These are phyloP conservation scores for Halesus radiatus DNA, from an alignment of 1,140 invertebrate genomes.

Conservation along the genomic window DNA sequence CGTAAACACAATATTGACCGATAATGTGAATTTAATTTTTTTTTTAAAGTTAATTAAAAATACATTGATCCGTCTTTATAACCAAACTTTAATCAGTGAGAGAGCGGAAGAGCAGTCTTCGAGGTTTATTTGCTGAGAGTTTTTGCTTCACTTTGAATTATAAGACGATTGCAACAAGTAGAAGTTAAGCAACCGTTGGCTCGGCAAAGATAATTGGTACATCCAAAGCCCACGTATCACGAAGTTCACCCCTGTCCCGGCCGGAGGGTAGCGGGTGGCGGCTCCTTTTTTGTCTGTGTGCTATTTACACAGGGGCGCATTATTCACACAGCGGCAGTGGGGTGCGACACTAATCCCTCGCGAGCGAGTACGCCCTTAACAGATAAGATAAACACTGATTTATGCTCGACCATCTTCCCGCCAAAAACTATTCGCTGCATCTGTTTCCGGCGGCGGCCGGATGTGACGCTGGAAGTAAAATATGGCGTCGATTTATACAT, in stretches of 20 bases:
- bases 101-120: neutral
- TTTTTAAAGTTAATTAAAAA: too few relatives aligned
- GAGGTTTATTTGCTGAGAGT: neutral
- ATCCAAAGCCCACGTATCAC: neutral
- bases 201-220: neutral
- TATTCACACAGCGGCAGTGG: conserved; percentile 28
- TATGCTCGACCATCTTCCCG: conserved; percentile 36
- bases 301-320: conserved; percentile 43
- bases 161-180: conserved; percentile 13
- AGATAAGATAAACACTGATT: conserved; percentile 50
- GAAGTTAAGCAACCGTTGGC: neutral
- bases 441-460: conserved; percentile 34
- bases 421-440: conserved; percentile 42
- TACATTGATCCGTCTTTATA: too few relatives aligned
- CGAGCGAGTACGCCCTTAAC: conserved; percentile 16
- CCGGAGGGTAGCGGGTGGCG: neutral
- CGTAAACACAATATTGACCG: too few relatives aligned
- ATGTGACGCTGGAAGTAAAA: conserved; percentile 33
- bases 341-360: conserved; percentile 31
- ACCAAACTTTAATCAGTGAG: neutral
- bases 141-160: neutral
- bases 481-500: conserved; percentile 34
- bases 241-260: neutral
- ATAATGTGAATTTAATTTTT: too few relatives aligned
- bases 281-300: conserved; percentile 24